These are phyloP conservation scores for Merops nubicus DNA, from an alignment of 2,113 vertebrate species.

Conservation along the genomic window DNA sequence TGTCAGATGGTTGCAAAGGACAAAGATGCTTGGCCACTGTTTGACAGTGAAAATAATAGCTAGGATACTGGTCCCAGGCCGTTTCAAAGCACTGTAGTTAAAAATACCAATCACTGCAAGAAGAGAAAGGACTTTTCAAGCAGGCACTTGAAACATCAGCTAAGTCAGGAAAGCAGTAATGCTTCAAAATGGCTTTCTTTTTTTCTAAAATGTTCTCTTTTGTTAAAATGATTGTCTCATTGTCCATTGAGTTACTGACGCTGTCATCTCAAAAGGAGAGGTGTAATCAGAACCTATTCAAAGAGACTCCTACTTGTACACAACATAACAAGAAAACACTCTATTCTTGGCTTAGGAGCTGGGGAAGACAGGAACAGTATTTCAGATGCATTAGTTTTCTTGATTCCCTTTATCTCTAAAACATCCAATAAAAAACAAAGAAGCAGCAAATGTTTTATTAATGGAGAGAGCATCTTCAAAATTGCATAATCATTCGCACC, in stretches of 20 bases:
- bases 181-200: background rate
- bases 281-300: background rate
- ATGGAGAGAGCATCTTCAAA: slow-evolving; percentile 23
- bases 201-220: background rate
- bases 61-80: background rate
- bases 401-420: slow-evolving; percentile 4
- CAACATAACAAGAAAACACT: background rate
- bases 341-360: background rate
- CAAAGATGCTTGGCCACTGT: background rate
- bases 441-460: slow-evolving; percentile 49
- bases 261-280: background rate
- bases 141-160: background rate
- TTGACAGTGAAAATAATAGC: background rate
- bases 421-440: background rate
- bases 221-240: background rate
- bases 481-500: background rate
- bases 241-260: background rate
- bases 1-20: background rate
- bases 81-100: background rate
- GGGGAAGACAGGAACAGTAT: background rate
- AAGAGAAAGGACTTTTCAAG: background rate
- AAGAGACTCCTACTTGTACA: background rate
- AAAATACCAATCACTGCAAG: background rate
- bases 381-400: background rate
- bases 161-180: background rate